Evolutionary conservation across 2,888 invertebrate species (phyloP).

Genomic region (Epinotia demarniana): DNA sequence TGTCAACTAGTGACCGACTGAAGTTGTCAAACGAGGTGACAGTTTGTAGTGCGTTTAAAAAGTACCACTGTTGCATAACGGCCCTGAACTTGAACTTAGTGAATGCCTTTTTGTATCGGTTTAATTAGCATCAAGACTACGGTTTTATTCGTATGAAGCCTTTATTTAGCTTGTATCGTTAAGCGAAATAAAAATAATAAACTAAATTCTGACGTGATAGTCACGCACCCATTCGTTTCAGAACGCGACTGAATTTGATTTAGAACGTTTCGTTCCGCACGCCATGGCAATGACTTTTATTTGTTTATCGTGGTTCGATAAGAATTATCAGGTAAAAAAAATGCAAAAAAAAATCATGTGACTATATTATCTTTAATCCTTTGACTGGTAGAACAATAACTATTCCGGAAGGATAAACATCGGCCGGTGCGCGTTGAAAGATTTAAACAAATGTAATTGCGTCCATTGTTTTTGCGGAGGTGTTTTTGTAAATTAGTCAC

Average conservation of each 20-base stretch:
- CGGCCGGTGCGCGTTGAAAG: constrained; percentile 42
- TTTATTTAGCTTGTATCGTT: constrained; percentile 36
- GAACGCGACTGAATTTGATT: constrained; percentile 62
- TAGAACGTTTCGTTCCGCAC: constrained; percentile 57
- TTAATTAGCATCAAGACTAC: constrained; percentile 21
- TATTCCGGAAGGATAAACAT: constrained; percentile 42
- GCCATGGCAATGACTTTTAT: constrained; percentile 57
- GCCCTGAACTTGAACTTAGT: constrained; percentile 74
- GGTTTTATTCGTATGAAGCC: constrained; percentile 41
- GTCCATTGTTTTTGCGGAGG: constrained; percentile 53
- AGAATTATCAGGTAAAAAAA: constrained; percentile 38
- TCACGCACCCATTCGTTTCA: constrained; percentile 54
- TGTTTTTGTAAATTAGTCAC: constrained; percentile 56
- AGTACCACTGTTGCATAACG: constrained; percentile 50
- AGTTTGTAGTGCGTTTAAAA: constrained; percentile 63
- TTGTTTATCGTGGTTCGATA: constrained; percentile 43
- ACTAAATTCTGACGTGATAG: constrained; percentile 44
- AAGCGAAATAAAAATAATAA: constrained; percentile 39
- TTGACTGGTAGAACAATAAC: constrained; percentile 26
- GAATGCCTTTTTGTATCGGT: constrained; percentile 25
- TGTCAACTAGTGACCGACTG: constrained; percentile 76
- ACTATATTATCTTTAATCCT: constrained; percentile 35
- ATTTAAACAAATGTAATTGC: constrained; percentile 55
- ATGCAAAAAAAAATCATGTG: constrained; percentile 45
- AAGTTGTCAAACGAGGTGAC: constrained; percentile 59